Percentiles rank a stretch among this genome's conserved stretches.
phyloP scores from a whole-genome alignment of 2,888 invertebrate genomes.

The Invenusta paracnida region DNA sequence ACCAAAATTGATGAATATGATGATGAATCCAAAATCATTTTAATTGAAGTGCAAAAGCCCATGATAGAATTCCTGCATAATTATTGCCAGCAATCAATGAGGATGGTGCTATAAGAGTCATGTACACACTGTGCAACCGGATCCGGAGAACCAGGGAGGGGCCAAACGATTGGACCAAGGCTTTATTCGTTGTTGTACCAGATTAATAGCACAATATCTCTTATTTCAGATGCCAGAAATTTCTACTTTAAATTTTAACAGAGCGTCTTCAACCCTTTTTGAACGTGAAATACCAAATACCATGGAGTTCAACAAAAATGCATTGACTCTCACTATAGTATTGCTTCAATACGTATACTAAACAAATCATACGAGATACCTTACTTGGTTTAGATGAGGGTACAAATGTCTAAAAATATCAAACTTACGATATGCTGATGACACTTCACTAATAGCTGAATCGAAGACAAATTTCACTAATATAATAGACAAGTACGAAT shows the following conservation, averaged over 20 bases:
- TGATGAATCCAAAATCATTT: neutral
- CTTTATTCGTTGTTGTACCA: neutral
- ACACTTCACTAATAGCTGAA: neutral
- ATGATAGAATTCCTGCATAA: neutral
- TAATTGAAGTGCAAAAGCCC: neutral
- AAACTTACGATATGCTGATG: neutral
- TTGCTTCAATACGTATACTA: too few species aligned
- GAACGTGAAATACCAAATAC: neutral
- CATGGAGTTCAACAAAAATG: neutral
- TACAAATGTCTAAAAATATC: neutral
- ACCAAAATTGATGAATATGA: neutral
- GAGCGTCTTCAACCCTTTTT: neutral
- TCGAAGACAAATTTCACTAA: neutral
- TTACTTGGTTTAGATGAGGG: neutral
- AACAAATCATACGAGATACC: too few species aligned
- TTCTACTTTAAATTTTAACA: neutral
- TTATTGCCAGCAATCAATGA: neutral
- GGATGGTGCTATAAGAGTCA: neutral
- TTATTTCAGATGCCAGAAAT: neutral
- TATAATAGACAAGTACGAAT: neutral
- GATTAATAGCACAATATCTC: neutral
- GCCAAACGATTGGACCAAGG: neutral
- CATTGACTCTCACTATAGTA: neutral
- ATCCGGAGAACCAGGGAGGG: neutral
- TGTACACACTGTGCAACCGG: neutral